Percentiles rank a stretch among this genome's conserved stretches.
These are phyloP conservation scores for Xiphias gladius DNA, from an alignment of 2,113 vertebrate genomes.

Conservation along the genomic window DNA sequence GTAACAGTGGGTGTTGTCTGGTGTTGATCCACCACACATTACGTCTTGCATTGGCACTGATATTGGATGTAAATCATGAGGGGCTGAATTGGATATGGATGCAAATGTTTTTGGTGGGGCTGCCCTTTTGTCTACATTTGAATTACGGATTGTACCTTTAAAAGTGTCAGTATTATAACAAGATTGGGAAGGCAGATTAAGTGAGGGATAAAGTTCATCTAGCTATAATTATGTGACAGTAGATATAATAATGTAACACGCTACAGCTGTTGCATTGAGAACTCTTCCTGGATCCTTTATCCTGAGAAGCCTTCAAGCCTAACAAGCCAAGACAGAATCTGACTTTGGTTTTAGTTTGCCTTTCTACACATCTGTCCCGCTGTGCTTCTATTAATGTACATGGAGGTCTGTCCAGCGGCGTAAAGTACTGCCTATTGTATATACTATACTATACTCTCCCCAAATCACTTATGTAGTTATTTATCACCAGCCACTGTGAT, in stretches of 20 bases:
- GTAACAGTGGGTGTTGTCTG: too few species aligned
- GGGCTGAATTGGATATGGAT: not conserved
- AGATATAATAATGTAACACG: constrained; percentile 6
- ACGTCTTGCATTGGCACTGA: too few species aligned
- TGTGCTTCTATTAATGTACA: not conserved
- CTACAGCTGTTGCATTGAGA: not conserved
- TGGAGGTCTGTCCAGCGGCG: constrained; percentile 6
- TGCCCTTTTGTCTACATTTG: not conserved
- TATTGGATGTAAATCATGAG: not conserved
- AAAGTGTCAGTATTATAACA: not conserved
- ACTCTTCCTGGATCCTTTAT: constrained; percentile 4
- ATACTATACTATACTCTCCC: not conserved
- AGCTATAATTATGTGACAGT: not conserved
- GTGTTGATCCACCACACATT: too few species aligned
- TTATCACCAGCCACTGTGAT: constrained; percentile 11
- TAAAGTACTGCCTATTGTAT: constrained; percentile 6
- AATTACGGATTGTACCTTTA: not conserved
- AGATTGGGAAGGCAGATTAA: constrained; percentile 4
- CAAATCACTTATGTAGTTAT: not conserved
- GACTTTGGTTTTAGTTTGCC: not conserved
- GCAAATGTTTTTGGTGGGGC: not conserved
- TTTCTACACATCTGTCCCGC: not conserved
- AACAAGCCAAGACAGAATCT: not conserved
- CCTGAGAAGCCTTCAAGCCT: constrained; percentile 6
- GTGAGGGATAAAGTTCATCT: not conserved